Evolutionary conservation across 2,797 vertebrate genomes (phyloP), one percentile per base, ranked within the genome.

Genomic region (Heteromormyrus szaboi): DNA sequence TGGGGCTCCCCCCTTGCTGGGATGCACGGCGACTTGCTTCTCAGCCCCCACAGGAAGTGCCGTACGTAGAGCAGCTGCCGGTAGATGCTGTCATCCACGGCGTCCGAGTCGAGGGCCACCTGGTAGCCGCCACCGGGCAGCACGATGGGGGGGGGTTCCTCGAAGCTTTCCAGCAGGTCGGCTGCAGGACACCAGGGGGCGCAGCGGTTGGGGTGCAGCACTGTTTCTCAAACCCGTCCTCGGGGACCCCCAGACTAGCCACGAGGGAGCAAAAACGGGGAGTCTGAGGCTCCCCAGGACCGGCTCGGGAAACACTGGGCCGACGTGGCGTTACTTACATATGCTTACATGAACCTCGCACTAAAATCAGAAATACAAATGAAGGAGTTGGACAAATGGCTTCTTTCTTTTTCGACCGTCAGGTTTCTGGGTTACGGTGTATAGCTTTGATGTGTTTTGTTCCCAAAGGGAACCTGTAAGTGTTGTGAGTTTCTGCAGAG

Each of bases 21-120:
- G 1, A 89, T 93, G 90, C 93, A 90, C 25, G 96, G 94, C 1
- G 95, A 95, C 91, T 95, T 97, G 93, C 95, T 95, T 88, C 94
- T 96, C 3, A 99, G 95, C 79, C 97, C 95, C 97, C 97, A 98
- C 87, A 99, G 95, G 93, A 97, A 99, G 94, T 98, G 98, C 2
- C 97, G 97, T 83, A 98, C 68, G 88, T 97, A 97, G 17, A 99
- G 97, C 41, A 99, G 95, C 90, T 99, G 98, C 85, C 97, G 94
- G 92, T 98, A 98, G 92, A 98, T 91, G 90, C 97, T 96, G 93
- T 97, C 97, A 0, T 98, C 97, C 22, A 96, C 92, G 0, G 94
- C 92, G 86, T 97, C 96, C 0, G 95, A 94, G 90, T 99, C 93
- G 4, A 96, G 93, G 91, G 96, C 96, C 91, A 96, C 92, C 90